Conservation (phyloP, 2,113 vertebrate species). For the Apaloderma vittatum region DNA sequence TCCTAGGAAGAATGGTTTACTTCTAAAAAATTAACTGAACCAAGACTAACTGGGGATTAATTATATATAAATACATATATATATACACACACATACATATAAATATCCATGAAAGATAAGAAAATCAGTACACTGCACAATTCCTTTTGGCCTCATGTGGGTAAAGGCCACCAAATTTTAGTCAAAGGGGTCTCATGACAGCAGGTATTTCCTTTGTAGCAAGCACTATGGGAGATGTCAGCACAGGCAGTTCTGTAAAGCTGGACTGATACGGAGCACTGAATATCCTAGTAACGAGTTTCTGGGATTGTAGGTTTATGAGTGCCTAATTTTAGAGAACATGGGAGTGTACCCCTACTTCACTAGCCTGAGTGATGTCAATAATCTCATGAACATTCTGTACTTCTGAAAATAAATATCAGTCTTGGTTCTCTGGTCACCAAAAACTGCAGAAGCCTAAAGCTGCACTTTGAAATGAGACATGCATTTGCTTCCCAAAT, state of each 20-base stretch:
- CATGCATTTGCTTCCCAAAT: background rate
- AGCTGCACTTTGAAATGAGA: background rate
- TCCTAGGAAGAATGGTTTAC: background rate
- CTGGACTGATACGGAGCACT: background rate
- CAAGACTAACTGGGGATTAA: background rate
- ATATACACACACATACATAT: background rate
- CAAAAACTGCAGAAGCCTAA: background rate
- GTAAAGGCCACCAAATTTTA: background rate
- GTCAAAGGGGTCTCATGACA: background rate
- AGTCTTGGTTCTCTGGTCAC: background rate
- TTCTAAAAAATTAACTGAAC: background rate
- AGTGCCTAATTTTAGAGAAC: background rate
- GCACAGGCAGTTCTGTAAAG: background rate
- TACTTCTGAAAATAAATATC: background rate
- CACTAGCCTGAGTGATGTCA: fast-evolving
- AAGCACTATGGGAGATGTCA: background rate
- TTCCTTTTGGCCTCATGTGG: background rate
- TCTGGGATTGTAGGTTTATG: background rate
- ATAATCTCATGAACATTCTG: background rate
- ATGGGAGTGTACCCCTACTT: background rate
- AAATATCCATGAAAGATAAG: background rate
- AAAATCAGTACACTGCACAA: background rate
- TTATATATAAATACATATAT: background rate
- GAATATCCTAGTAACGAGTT: background rate
- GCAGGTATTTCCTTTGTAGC: background rate